Base-by-base conservation (phyloP, 2,113 vertebrate genomes). In the Ochotona princeps region DNA sequence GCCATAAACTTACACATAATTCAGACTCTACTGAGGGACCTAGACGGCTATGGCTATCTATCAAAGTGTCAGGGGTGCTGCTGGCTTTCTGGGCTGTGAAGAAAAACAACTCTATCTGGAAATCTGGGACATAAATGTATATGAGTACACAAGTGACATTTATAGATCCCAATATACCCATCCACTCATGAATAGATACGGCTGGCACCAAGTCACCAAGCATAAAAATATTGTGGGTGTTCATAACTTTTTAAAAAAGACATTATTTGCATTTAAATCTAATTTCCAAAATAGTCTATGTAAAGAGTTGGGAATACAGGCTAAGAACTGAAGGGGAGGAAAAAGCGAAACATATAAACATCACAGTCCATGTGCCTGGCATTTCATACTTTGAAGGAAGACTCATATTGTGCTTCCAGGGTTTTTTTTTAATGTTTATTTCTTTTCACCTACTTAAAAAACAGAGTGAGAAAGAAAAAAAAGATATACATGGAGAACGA, bases 261-360 rank as follows among this genome's bases (percentile, higher is more conserved):
- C 21, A 96, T 76, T 96, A 81, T 92, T 94, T 94, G 79, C 85
- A 93, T 95, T 91, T 57, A 66, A 49, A 79, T 87, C 18, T 89
- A 74, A 93, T 94, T 95, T 92, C n/a, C 15, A 94, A 81, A 91
- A 82, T 60, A 91, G 69, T 69, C 38, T 78, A 13, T 92, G n/a
- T 20, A 82, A 87, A 6, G n/a, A 95, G 21, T 28, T 87, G 38
- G 47, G 35, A 82, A 83, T 66, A 32, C 76, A 38, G 60, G 26
- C 30, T 67, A 91, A 92, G 66, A 92, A 60, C 66, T 21, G 79
- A 61, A 38, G 23, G 32, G n/a, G 44, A 54, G 12, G 30, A n/a
- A 66, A 87, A 30, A 32, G 82, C 83, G 17, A 49, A 89, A 83
- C 63, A 7, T 76, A 60, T 49, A 51, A 79, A 15, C 35, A 83